A percentile compares a stretch with the other conserved stretches of the same genome.
phyloP scores from a whole-genome alignment of 2,113 vertebrate species.

The Sinocyclocheilus grahami region DNA sequence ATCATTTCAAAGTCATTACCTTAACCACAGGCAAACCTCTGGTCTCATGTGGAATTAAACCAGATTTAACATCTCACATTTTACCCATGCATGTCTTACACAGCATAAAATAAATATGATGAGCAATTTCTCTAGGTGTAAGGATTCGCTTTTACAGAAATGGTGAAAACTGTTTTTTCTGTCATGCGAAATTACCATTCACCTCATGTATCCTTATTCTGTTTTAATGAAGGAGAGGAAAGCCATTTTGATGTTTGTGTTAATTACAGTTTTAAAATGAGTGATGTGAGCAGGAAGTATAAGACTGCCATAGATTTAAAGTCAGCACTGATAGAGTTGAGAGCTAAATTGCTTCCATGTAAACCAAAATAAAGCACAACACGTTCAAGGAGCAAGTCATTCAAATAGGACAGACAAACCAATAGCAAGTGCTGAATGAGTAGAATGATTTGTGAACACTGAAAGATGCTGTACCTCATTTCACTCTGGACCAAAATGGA shows the following conservation, averaged over 20 bases:
- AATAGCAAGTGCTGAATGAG: not conserved
- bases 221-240: constrained; percentile 36
- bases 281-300: constrained; percentile 15
- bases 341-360: not conserved
- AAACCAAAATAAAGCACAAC: not conserved
- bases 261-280: constrained; percentile 32
- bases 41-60: constrained; percentile 17
- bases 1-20: constrained; percentile 35
- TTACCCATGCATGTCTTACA: constrained; percentile 28
- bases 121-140: constrained; percentile 14
- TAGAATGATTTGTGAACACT: constrained; percentile 54
- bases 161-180: constrained; percentile 3
- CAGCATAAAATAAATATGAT: not conserved
- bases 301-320: not conserved
- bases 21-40: constrained; percentile 11
- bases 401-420: not conserved
- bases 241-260: constrained; percentile 40
- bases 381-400: not conserved
- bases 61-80: constrained; percentile 29
- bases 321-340: not conserved
- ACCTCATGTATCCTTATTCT: not conserved
- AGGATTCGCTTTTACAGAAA: constrained; percentile 13
- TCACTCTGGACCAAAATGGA: constrained; percentile 65
- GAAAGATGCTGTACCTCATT: constrained; percentile 57
- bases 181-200: constrained; percentile 18